phyloP scores from a whole-genome alignment of 2,888 invertebrate genomes.

The Ennomos quercinarius region DNA sequence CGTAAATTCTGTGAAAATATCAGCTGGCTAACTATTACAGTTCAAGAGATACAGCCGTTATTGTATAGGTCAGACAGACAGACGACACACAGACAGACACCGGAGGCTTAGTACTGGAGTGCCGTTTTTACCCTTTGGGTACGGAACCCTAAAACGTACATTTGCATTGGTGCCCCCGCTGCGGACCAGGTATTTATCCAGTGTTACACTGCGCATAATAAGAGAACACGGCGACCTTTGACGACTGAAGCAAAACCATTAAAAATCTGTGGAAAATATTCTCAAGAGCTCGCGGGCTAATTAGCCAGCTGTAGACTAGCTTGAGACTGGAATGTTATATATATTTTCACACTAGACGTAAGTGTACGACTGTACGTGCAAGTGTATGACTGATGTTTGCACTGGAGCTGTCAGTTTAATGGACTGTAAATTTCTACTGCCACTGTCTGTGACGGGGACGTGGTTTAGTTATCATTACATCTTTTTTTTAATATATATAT shows the following conservation, averaged over 20 bases:
- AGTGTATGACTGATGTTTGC: conserved; percentile 28
- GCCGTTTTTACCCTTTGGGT: too few species aligned
- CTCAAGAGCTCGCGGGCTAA: conserved; percentile 60
- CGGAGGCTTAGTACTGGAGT: too few species aligned
- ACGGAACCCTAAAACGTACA: conserved; percentile 62
- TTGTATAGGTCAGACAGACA: too few species aligned
- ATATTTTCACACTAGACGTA: conserved; percentile 29
- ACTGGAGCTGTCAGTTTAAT: conserved; percentile 44
- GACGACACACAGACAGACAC: too few species aligned
- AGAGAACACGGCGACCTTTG: conserved; percentile 66
- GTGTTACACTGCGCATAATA: conserved; percentile 74
- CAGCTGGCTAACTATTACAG: too few species aligned
- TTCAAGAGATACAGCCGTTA: too few species aligned
- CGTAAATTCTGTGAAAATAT: too few species aligned
- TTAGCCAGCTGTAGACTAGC: conserved; percentile 52
- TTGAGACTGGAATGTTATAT: conserved; percentile 24
- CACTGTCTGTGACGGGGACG: conserved; percentile 38
- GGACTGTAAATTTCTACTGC: conserved; percentile 43
- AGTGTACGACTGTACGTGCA: conserved; percentile 13
- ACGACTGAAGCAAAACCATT: conserved; percentile 63
- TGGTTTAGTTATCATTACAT: conserved; percentile 1
- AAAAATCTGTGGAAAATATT: conserved; percentile 64
- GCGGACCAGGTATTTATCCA: conserved; percentile 72
- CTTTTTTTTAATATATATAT: too few species aligned
- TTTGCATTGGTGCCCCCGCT: conserved; percentile 74